These are phyloP conservation scores for Pandemis heparana DNA, from an alignment of 2,888 invertebrate genomes.

Conservation along the genomic window DNA sequence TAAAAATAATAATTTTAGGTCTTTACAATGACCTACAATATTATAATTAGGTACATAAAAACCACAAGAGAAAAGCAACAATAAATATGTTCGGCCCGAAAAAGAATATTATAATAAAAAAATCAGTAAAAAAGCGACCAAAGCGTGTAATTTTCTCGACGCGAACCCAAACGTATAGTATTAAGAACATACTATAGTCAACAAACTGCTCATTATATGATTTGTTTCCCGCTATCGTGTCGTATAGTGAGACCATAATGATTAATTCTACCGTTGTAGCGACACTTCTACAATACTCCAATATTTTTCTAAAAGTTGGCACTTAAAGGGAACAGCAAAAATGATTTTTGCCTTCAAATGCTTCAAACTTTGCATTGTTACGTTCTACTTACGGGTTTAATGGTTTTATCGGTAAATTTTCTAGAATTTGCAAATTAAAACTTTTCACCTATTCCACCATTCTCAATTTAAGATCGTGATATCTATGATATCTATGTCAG, in stretches of 20 bases:
- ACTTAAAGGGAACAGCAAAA: too few species aligned
- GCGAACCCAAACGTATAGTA: slow-evolving; percentile 37
- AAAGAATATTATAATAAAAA: background rate
- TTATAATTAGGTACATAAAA: background rate
- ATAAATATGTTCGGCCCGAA: background rate
- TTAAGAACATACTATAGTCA: slow-evolving; percentile 39
- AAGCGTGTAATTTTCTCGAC: slow-evolving; percentile 17
- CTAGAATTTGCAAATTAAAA: too few species aligned
- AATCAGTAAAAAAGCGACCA: slow-evolving; percentile 15
- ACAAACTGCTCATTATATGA: slow-evolving; percentile 30
- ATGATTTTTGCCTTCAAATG: too few species aligned
- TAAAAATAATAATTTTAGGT: background rate
- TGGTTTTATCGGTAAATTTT: too few species aligned
- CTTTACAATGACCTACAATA: background rate
- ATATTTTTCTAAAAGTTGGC: too few species aligned
- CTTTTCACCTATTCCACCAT: too few species aligned
- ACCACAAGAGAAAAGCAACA: background rate
- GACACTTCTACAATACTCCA: background rate
- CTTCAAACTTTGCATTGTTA: too few species aligned
- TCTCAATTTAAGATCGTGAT: too few species aligned
- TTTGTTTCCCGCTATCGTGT: slow-evolving; percentile 31
- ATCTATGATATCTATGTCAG: too few species aligned
- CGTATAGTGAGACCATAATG: slow-evolving; percentile 21
- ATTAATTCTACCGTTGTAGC: background rate
- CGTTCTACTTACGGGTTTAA: too few species aligned